Conservation (phyloP, 2,113 vertebrate species). For the Forbesichthys agassizii region DNA sequence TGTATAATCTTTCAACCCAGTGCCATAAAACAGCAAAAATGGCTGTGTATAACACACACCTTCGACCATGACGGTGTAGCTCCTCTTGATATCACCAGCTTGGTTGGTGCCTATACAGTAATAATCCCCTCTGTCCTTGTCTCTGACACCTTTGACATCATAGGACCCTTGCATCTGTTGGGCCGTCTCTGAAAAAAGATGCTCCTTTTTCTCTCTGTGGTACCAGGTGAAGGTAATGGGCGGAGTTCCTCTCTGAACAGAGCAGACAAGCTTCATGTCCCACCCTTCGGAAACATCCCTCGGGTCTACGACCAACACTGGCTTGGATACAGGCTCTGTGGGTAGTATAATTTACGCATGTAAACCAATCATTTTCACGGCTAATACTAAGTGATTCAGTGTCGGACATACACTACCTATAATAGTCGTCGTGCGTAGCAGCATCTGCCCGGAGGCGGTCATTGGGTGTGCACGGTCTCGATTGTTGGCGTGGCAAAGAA, state of each 20-base stretch:
- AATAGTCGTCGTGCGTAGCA: slow-evolving; percentile 33
- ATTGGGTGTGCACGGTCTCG: accelerated
- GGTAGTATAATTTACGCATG: not conserved
- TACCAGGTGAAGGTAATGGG: slow-evolving; percentile 73
- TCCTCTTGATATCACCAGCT: slow-evolving; percentile 34
- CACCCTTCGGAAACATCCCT: slow-evolving; percentile 56
- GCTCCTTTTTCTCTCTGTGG: not conserved
- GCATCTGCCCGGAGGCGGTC: not conserved
- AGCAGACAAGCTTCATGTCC: slow-evolving; percentile 56
- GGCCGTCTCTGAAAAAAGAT: not conserved
- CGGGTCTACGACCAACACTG: slow-evolving; percentile 32
- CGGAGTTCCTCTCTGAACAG: slow-evolving; percentile 49
- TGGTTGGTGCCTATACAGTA: slow-evolving; percentile 65
- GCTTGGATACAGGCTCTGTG: slow-evolving; percentile 66
- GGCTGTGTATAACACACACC: slow-evolving; percentile 44
- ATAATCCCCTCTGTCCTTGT: slow-evolving; percentile 55
- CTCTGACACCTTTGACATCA: slow-evolving; percentile 26
- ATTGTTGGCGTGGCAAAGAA: slow-evolving; percentile 56
- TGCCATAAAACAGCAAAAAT: too few relatives aligned
- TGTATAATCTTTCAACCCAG: too few relatives aligned
- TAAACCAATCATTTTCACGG: not conserved
- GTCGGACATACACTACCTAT: slow-evolving; percentile 53
- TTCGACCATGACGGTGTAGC: slow-evolving; percentile 24
- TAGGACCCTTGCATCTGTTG: slow-evolving; percentile 2
- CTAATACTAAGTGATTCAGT: not conserved